Evolutionary conservation across 2,113 vertebrate species (phyloP), one percentile per base, ranked within the genome.

Genomic region (Phyllostomus hastatus): DNA sequence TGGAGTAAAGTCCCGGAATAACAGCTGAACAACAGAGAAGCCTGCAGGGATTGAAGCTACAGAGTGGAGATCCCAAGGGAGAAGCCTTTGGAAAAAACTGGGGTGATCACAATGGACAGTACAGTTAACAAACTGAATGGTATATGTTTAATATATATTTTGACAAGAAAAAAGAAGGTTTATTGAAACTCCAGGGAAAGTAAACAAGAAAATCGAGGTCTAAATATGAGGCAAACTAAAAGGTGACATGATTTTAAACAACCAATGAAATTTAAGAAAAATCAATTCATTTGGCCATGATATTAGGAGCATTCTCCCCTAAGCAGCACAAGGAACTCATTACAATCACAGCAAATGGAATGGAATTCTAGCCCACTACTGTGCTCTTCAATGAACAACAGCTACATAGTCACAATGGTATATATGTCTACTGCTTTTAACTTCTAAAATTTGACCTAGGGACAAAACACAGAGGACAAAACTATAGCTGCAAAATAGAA

Each of bases 161-260:
- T 20, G 52, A 26, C 10, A 81, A 75, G 19, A 75, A 80, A 90
- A 87, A 93, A 10, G 83, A 70, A 43, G 5, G 1, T 1, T 31
- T 76, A 75, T 15, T 90, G 76, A 66, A 92, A 94, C n/a, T 75
- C 26, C 31, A 70, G 76, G 61, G 89, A 90, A 95, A 88, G 33
- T 76, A 12, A 88, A 83, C 9, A 64, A 92, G 33, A 70, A 78
- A 75, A 17, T 61, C 38, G 67, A 92, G 15, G 69, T 75, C 48
- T 92, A 54, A 89, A 87, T 67, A 86, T 7, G 22, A 94, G 78
- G 41, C 20, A 94, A 92, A 64, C 50, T 46, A 84, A 83, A 92
- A 83, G n/a, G 26, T 64, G 57, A 70, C 15, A 81, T 22, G 50
- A 91, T 64, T 85, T 94, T 94, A 87, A 85, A 89, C 20, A 84